A percentile compares a stretch with the other conserved stretches of the same genome.
Evolutionary conservation across 2,797 vertebrate species (phyloP).

Genomic region (Perodicticus potto): DNA sequence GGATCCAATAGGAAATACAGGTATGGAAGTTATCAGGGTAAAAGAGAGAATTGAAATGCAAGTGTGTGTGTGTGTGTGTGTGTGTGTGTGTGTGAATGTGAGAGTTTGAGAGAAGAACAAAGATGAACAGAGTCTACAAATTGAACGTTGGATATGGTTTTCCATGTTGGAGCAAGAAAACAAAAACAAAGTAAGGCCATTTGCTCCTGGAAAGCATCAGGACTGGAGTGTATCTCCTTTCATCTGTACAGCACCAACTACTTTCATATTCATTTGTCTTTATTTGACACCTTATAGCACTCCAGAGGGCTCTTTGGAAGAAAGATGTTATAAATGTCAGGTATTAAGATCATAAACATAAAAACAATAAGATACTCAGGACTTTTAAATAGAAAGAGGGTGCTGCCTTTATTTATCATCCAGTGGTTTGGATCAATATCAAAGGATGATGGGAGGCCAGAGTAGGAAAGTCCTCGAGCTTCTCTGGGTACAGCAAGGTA

Average conservation of each 20-base stretch:
- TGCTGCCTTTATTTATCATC: conserved; percentile 25
- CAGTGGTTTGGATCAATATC: conserved; percentile 73
- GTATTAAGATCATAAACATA: conserved; percentile 80
- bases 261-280: conserved; percentile 69
- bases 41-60: neutral
- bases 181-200: neutral
- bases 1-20: neutral
- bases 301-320: conserved; percentile 72
- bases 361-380: conserved; percentile 70
- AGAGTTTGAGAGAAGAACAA: neutral
- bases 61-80: neutral
- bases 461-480: neutral
- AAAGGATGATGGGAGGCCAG: conserved; percentile 19
- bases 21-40: neutral
- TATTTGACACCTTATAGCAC: conserved; percentile 62
- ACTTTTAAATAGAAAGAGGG: conserved; percentile 69
- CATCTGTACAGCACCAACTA: neutral
- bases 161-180: neutral
- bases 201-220: neutral
- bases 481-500: neutral
- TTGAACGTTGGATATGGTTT: neutral
- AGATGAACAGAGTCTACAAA: neutral
- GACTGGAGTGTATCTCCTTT: neutral
- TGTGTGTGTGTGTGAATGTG: too few relatives aligned
- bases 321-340: conserved; percentile 73